Evolutionary conservation across 2,113 vertebrate species (phyloP), one percentile per base, ranked within the genome.

Genomic region (Perognathus longimembris): DNA sequence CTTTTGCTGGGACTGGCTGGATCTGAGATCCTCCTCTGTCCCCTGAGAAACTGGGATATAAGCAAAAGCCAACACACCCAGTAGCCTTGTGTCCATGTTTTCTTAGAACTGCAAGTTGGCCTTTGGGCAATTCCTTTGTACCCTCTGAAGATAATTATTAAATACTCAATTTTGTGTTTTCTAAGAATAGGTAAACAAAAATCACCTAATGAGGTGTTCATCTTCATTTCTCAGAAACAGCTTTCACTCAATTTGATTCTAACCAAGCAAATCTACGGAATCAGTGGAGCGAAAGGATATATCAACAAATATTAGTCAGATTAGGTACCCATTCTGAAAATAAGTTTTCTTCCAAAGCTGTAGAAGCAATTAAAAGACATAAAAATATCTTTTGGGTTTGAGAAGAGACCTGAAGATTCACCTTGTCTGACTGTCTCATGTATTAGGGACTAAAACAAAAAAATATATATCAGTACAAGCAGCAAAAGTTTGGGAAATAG

Each of bases 101-200:
- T 98, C 97, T 96, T 96, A 96, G 97, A 98, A 97, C 87, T 95
- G 20, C 17, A 15, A 78, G 89, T 95, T 94, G 92, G 90, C 78
- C 87, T 91, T 94, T 94, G 92, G 93, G 95, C 88, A 38, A 15
- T 80, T n/a, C 59, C 40, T 32, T 22, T 5, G 30, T 54, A 54
- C 30, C 26, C 34, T 89, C 77, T 67, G 50, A 89, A 97, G 96
- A 94, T 75, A 96, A 96, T 95, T 96, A 91, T 95, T 94, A 54
- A 54, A 15, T 54, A 92, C 90, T 83, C 34, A 85, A 93, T 85
- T 91, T 89, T 90, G 81, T 79, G 70, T 95, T 98, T 95, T 84
- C 95, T 85, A 89, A 91, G 92, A 88, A 83, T 91, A 95, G 92
- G 91, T 91, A 94, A 96, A 97, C 69, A 71, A 90, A 95, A 97